Evolutionary conservation across 2,113 vertebrate genomes (phyloP).

Genomic region (Podarcis raffonei): DNA sequence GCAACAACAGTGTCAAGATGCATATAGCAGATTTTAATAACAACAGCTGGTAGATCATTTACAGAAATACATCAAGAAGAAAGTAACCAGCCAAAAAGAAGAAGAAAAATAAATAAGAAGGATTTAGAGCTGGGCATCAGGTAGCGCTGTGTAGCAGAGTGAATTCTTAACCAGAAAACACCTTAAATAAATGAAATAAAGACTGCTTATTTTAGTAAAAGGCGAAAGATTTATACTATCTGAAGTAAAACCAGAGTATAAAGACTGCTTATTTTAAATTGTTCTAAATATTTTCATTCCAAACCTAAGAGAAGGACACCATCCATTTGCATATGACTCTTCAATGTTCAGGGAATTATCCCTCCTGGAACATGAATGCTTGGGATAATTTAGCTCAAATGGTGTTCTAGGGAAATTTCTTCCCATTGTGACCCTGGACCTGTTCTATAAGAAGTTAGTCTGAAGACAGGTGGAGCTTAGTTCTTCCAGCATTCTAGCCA

Average conservation of each 20-base stretch:
- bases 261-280: not conserved
- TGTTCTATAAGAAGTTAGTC: no score
- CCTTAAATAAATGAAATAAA: not conserved
- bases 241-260: no score
- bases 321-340: not conserved
- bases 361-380: no score
- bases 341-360: no score
- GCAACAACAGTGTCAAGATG: not conserved
- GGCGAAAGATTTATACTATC: no score
- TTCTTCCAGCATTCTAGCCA: no score
- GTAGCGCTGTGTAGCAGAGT: not conserved
- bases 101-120: not conserved
- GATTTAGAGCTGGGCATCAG: not conserved
- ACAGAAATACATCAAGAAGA: not conserved
- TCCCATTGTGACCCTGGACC: no score
- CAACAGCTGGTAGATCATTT: not conserved
- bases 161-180: not conserved
- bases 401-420: no score
- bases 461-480: no score
- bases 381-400: no score
- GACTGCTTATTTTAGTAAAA: not conserved
- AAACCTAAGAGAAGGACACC: not conserved
- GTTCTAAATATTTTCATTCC: not conserved
- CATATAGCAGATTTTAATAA: not conserved
- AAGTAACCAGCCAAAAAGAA: fast-evolving